Base-by-base conservation (phyloP, 2,113 vertebrate genomes). In the Melanerpes aurifrons region DNA sequence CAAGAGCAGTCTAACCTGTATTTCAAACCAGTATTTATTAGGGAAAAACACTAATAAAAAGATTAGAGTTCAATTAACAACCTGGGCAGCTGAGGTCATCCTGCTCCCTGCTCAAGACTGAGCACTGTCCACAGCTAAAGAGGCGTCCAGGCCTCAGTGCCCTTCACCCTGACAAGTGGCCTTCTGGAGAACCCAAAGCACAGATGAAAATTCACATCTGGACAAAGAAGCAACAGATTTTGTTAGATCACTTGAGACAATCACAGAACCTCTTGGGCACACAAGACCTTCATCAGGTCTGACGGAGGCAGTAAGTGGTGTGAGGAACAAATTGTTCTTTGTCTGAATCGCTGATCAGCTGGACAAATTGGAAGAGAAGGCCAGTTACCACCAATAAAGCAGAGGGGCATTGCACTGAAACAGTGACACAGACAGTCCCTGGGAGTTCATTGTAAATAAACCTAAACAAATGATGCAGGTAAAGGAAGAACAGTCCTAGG, bases 401-500 rank as follows among this genome's bases (percentile, higher is more conserved):
- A 47, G 24, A 20, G 37, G 71, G 71, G 9, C 62, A 82, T 69
- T 89, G 90, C 82, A 80, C 68, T 14, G 59, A 69, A 76, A 40
- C 6, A 64, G 45, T 29, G 80, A 47, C 59, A 43, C 70, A 72
- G 67, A 69, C 29, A 76, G 71, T 18, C 73, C 71, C 71, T 76
- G 59, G 53, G 82, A 91, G 85, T 70, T 43, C 82, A 53, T 18
- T 74, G 57, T 74, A 77, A 92, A 82, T 67, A 94, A 94, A 80
- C n/a, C 76, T 74, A 73, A 87, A 95, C 62, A 91, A 93, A 91
- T 93, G 76, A 87, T 32, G 68, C 53, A 95, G 64, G 11, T 35
- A 50, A 86, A 64, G 50, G 67, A 92, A 80, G 80, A 86, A 58
- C 47, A 77, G 53, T 83, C 28, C 90, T 80, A 79, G 85, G 82